Percentiles rank a stretch among this genome's conserved stretches.
Evolutionary conservation across 2,113 vertebrate genomes (phyloP).

Genomic region (Mobula birostris): DNA sequence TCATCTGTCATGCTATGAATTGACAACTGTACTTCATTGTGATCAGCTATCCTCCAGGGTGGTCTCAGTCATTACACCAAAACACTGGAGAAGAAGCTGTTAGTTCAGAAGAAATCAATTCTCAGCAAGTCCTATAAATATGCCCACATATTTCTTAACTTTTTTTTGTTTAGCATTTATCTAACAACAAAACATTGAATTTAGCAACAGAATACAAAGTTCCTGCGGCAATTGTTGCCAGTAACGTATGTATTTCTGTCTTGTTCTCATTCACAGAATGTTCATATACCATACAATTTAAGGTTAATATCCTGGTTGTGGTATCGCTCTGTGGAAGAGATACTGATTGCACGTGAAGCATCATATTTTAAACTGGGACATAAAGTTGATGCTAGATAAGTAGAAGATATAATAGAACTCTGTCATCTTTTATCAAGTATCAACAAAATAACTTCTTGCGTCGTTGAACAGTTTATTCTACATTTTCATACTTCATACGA

Average conservation of each 20-base stretch:
- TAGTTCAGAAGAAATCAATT: background rate
- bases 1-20: background rate
- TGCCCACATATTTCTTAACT: background rate
- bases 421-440: background rate
- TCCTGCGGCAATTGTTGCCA: background rate
- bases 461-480: background rate
- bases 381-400: background rate
- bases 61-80: background rate
- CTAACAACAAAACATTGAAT: background rate
- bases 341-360: background rate
- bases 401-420: background rate
- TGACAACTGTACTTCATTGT: slow-evolving; percentile 24
- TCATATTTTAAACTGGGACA: background rate
- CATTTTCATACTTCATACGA: background rate
- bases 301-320: background rate
- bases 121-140: background rate
- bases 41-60: background rate
- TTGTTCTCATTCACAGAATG: no score
- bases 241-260: background rate
- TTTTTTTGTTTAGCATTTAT: background rate
- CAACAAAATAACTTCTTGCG: background rate
- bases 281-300: background rate
- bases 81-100: background rate
- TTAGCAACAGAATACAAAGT: background rate
- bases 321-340: background rate